Percentiles rank a stretch among this genome's conserved stretches.
Conservation (phyloP, 2,888 invertebrate genomes). For the Orthosia gothica region DNA sequence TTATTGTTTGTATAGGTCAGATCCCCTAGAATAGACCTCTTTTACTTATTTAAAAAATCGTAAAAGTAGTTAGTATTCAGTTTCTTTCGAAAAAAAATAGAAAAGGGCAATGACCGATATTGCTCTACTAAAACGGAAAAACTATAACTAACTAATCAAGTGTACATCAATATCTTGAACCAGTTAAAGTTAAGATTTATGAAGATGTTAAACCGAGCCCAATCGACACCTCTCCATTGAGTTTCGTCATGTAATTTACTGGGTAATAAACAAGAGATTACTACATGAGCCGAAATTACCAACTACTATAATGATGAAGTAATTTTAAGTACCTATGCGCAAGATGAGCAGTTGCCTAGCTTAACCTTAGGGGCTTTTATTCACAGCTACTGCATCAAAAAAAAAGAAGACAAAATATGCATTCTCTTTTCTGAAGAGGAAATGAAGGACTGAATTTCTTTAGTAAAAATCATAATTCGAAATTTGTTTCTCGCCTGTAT, state of each 20-base stretch:
- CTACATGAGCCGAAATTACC: slow-evolving; percentile 10
- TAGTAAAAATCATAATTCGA: no score
- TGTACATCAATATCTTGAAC: slow-evolving; percentile 27
- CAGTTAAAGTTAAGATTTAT: slow-evolving; percentile 43
- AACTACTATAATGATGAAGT: slow-evolving; percentile 11
- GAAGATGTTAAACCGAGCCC: slow-evolving; percentile 19
- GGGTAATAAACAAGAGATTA: slow-evolving; percentile 35
- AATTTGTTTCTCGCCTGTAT: no score
- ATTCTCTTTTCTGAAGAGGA: neutral
- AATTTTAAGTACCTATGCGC: neutral
- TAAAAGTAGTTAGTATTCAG: neutral
- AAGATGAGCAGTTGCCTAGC: neutral
- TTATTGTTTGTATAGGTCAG: no score
- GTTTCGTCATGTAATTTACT: slow-evolving; percentile 49
- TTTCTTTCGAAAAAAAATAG: no score
- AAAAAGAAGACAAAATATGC: neutral
- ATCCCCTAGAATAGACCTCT: no score
- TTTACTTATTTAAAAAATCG: no score
- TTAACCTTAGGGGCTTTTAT: neutral
- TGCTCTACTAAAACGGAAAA: neutral
- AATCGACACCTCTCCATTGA: slow-evolving; percentile 19
- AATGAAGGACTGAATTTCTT: no score
- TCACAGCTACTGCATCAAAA: neutral
- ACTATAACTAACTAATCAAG: slow-evolving; percentile 10
- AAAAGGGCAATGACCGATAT: neutral